A percentile compares a stretch with the other conserved stretches of the same genome.
phyloP scores from a whole-genome alignment of 2,797 vertebrate species.

The Taeniopygia guttata region DNA sequence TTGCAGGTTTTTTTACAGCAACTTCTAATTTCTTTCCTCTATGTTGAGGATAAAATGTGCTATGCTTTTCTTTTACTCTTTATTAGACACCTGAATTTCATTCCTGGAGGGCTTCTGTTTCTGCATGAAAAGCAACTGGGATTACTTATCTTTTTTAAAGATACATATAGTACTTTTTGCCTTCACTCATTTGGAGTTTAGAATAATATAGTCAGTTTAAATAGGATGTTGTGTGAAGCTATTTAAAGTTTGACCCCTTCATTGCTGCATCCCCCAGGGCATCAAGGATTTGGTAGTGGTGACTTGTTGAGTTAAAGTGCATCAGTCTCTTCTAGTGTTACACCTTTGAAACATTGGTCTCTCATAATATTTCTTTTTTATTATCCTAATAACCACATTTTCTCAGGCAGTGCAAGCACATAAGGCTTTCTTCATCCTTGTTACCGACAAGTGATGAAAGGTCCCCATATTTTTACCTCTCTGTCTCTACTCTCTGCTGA shows the following conservation, averaged over 20 bases:
- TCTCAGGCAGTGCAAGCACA: neutral
- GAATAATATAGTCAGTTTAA: neutral
- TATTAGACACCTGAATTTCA: neutral
- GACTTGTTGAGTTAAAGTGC: neutral
- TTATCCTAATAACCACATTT: neutral
- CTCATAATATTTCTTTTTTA: neutral
- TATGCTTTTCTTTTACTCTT: neutral
- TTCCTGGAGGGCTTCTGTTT: neutral
- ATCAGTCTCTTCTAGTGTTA: neutral
- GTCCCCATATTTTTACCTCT: neutral
- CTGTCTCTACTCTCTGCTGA: neutral
- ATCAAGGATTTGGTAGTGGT: neutral
- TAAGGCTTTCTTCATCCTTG: neutral
- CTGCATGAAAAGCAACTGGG: neutral
- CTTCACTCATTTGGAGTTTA: neutral
- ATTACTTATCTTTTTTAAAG: neutral
- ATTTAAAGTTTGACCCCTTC: neutral
- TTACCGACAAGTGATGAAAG: neutral
- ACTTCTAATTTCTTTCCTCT: neutral
- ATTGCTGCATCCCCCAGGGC: neutral
- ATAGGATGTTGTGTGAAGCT: neutral
- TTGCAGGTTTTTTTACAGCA: neutral
- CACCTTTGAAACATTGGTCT: neutral
- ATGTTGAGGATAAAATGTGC: neutral
- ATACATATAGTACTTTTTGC: neutral